Base-by-base conservation (phyloP, 2,888 invertebrate species). In the Eudasyphora cyanicolor region DNA sequence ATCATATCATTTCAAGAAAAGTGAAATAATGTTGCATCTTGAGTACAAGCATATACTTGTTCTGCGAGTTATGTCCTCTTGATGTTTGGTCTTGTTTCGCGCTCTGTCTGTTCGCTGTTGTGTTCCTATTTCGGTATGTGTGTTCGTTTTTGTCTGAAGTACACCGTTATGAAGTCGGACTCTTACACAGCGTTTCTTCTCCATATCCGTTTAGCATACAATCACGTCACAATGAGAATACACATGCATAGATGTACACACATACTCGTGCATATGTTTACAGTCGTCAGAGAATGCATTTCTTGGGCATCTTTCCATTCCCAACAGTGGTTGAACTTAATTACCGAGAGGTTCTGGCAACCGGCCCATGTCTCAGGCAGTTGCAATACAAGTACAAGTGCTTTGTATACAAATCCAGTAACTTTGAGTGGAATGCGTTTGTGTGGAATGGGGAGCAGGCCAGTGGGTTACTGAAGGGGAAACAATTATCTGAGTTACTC, bases 21-120 rank as follows among this genome's bases (percentile, higher is more conserved):
- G 60, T 29, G 60, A 29, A 60, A 60, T 60, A 29, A 60, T 60
- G 60, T 6, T 29, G 60, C 32, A 60, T 29, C 29, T 29, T 29
- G n/a, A 14, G 60, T n/a, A 27, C 29, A 60, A 60, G 60, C 29
- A 29, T 14, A n/a, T 32, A 60, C 60, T 60, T 60, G 60, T 1
- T 1, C n/a, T 7, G 29, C 14, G 60, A 29, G 60, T 60, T 29
- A 29, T 32, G 29, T 60, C 29, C 29, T n/a, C 60, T 29, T 60
- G 60, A 2, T n/a, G 17, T 60, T 27, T 8, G 54, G 7, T 21
- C 24, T 8, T 6, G 54, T 21, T 21, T 24, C n/a, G n/a, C n/a
- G n/a, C n/a, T n/a, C 45, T 4, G 45, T 38, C 6, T 38, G 6
- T 38, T 38, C 10, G 38, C 10, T 38, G 45, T 12, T 45, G 4